Evolutionary conservation across 92 coral and sea anemone species (phyloP).

Genomic region (Zoanthus gigantus): DNA sequence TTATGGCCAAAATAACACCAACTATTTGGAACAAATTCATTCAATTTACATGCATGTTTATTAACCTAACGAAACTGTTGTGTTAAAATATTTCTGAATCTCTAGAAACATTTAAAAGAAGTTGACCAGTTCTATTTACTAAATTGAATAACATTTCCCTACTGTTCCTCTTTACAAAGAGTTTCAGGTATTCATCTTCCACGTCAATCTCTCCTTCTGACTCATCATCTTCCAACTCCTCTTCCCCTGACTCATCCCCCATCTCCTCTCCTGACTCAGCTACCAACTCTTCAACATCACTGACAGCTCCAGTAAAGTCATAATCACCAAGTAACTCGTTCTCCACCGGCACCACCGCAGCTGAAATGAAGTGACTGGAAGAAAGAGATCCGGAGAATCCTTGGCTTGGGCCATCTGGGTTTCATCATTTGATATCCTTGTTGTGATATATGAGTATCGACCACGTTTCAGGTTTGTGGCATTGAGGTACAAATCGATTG

Average conservation of each 20-base stretch:
- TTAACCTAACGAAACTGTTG: conserved; percentile 7
- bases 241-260: conserved; percentile 10
- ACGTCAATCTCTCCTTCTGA: conserved; percentile 3
- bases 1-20: too few species aligned
- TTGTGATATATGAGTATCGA: conserved; percentile 31
- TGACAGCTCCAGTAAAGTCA: conserved; percentile 11
- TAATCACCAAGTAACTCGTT: conserved; percentile 19
- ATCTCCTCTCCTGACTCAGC: conserved; percentile 1
- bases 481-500: conserved; percentile 55
- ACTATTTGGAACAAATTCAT: too few species aligned
- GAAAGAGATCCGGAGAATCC: conserved; percentile 44
- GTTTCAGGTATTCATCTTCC: conserved; percentile 8
- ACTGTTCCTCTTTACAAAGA: conserved; percentile 3
- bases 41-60: not conserved
- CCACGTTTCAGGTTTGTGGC: conserved; percentile 49
- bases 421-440: conserved; percentile 49
- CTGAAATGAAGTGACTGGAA: conserved; percentile 48
- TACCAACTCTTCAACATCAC: conserved; percentile 17
- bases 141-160: conserved; percentile 5
- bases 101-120: conserved; percentile 2
- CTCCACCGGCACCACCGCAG: not conserved
- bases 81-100: conserved; percentile 5
- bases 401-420: conserved; percentile 13
- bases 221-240: conserved; percentile 3
- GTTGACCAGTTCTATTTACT: conserved; percentile 17